A percentile compares a stretch with the other conserved stretches of the same genome.
Evolutionary conservation across 2,888 invertebrate genomes (phyloP).

Genomic region (Galerucella calmariensis): DNA sequence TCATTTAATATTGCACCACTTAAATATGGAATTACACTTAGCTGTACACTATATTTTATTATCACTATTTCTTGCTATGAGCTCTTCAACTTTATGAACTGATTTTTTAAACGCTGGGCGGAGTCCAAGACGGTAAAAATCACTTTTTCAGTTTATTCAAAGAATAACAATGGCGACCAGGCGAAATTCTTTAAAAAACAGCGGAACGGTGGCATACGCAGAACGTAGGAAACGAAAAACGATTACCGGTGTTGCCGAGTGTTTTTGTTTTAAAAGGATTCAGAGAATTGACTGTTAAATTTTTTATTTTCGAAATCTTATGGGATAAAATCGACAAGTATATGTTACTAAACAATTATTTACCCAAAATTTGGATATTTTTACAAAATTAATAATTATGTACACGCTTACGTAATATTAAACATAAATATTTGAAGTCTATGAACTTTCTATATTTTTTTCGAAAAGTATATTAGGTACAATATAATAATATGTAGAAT

Average conservation of each 20-base stretch:
- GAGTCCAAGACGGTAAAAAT: slow-evolving; percentile 32
- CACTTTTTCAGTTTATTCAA: slow-evolving; percentile 56
- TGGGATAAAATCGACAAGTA: neutral
- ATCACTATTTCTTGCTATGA: slow-evolving; percentile 31
- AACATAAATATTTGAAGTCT: no score
- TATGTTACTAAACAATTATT: neutral
- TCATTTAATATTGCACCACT: slow-evolving; percentile 65
- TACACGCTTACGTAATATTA: no score
- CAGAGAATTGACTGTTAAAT: neutral
- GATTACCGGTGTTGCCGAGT: slow-evolving; percentile 28
- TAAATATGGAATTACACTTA: slow-evolving; percentile 56
- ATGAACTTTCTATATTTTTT: no score
- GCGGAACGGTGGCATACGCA: slow-evolving; percentile 54
- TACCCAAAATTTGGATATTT: no score
- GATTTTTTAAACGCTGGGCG: slow-evolving; percentile 13
- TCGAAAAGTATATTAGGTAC: no score
- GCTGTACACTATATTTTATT: slow-evolving; percentile 33
- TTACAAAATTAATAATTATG: no score
- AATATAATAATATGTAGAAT: no score
- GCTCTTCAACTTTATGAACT: slow-evolving; percentile 21
- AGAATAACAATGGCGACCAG: slow-evolving; percentile 65
- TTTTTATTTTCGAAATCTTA: neutral
- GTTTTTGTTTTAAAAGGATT: neutral
- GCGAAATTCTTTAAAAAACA: slow-evolving; percentile 57
- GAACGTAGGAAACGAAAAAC: slow-evolving; percentile 31